Evolutionary conservation across 2,113 vertebrate species (phyloP).

Genomic region (Rhinopomastus cyanomelas): DNA sequence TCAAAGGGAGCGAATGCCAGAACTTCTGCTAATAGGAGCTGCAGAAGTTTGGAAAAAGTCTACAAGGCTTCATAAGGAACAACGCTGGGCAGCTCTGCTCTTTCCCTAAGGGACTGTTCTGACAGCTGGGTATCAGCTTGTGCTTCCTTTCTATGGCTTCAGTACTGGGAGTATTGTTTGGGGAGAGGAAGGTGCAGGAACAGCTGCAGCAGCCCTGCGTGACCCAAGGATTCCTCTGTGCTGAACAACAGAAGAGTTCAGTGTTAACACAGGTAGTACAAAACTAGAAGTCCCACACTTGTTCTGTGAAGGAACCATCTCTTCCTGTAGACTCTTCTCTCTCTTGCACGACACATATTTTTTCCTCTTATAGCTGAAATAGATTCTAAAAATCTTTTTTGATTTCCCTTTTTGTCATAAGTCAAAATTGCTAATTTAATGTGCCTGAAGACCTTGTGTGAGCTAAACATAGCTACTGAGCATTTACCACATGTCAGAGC

Average conservation of each 20-base stretch:
- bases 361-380: not conserved
- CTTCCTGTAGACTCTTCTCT: not conserved
- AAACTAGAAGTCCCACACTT: not conserved
- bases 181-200: not conserved
- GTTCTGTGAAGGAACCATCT: not conserved
- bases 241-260: not conserved
- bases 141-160: not conserved
- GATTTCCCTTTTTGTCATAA: constrained; percentile 12
- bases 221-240: not conserved
- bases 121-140: not conserved
- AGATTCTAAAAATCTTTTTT: not conserved
- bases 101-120: constrained; percentile 12
- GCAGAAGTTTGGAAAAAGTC: not conserved
- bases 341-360: not conserved
- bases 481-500: constrained; percentile 59
- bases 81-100: not conserved
- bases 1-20: not conserved
- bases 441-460: not conserved
- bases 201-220: not conserved
- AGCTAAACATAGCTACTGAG: constrained; percentile 55
- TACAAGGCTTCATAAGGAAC: not conserved
- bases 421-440: constrained; percentile 59
- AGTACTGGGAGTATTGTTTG: not conserved
- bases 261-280: not conserved
- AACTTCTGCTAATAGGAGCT: constrained; percentile 30